phyloP scores from a whole-genome alignment of 2,797 vertebrate species.

The Hephaestus fuliginosus region DNA sequence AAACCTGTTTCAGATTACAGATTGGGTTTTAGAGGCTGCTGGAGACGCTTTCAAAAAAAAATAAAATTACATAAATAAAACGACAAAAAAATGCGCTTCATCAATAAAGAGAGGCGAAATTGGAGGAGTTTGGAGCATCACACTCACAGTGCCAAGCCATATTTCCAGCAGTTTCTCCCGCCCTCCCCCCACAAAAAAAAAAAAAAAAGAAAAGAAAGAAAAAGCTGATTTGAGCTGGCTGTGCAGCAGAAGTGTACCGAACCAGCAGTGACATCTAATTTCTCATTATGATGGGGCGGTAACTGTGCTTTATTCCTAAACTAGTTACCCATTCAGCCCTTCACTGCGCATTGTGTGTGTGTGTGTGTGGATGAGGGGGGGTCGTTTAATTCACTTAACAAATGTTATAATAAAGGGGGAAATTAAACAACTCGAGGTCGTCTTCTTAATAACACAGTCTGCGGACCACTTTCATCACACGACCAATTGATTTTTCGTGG shows the following conservation, averaged over 20 bases:
- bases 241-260: conserved; percentile 57
- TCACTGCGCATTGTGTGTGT: not conserved
- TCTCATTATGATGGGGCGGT: not conserved
- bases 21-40: conserved; percentile 3
- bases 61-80: not conserved
- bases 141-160: conserved; percentile 42
- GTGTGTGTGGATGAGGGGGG: too few relatives aligned
- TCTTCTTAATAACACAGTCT: conserved; percentile 34
- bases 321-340: conserved; percentile 11
- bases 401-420: conserved; percentile 10
- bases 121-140: conserved; percentile 56
- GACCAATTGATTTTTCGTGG: conserved; percentile 5
- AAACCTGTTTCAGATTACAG: conserved; percentile 51
- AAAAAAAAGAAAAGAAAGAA: too few relatives aligned
- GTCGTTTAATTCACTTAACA: conserved; percentile 45
- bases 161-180: conserved; percentile 77
- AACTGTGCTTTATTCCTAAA: conserved; percentile 43
- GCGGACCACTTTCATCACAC: not conserved
- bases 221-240: conserved; percentile 51
- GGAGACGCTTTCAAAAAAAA: conserved; percentile 3
- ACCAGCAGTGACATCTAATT: not conserved
- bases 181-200: conserved; percentile 36
- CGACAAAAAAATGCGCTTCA: conserved; percentile 31
- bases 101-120: conserved; percentile 25
- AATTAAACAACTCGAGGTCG: conserved; percentile 58